phyloP scores from a whole-genome alignment of 1,140 invertebrate species.

The Tyrophagus putrescentiae region DNA sequence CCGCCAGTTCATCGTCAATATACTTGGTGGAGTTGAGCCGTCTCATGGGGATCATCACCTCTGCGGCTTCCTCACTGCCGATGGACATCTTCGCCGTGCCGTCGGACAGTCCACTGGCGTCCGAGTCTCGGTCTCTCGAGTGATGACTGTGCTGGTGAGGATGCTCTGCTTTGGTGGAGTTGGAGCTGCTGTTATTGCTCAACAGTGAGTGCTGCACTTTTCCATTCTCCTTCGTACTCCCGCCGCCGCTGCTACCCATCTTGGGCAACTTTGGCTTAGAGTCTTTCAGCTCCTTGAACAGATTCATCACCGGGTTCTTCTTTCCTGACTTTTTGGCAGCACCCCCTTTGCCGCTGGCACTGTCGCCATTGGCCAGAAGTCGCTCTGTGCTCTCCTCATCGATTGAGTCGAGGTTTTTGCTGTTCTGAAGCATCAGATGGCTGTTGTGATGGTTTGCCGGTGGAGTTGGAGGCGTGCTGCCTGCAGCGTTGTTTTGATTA shows the following conservation, averaged over 20 bases:
- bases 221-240: constrained; percentile 9
- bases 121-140: background rate
- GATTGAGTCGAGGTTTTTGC: constrained; percentile 7
- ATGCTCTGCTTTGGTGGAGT: no score
- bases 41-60: background rate
- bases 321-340: background rate
- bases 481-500: no score
- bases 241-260: background rate
- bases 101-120: background rate
- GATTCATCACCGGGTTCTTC: background rate
- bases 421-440: background rate
- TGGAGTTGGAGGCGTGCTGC: no score
- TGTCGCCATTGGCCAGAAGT: background rate
- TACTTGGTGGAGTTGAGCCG: background rate
- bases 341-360: background rate
- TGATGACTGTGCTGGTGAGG: background rate
- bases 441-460: no score
- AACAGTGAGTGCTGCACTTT: background rate
- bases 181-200: background rate
- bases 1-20: background rate
- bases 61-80: background rate
- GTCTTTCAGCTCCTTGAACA: constrained; percentile 3
- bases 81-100: background rate
- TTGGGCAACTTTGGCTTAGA: background rate
- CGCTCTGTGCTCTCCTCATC: background rate